Percentiles rank a stretch among this genome's conserved stretches.
Evolutionary conservation across 2,888 invertebrate species (phyloP).

Genomic region (Craniophora ligustri): DNA sequence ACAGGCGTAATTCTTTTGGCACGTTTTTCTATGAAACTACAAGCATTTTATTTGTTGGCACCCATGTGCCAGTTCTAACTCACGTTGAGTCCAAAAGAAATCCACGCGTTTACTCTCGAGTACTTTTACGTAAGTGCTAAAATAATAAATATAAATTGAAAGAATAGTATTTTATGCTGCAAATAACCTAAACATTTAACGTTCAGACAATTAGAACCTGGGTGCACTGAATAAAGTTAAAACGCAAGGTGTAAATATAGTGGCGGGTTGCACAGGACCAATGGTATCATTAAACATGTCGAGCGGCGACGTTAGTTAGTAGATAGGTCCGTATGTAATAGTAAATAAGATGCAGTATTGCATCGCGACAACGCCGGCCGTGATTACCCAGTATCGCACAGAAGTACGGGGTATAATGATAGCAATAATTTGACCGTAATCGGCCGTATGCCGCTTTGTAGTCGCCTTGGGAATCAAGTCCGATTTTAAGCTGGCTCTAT

Average conservation of each 20-base stretch:
- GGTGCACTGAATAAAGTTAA: slow-evolving; percentile 33
- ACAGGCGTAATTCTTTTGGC: slow-evolving; percentile 13
- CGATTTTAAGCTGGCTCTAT: slow-evolving; percentile 83
- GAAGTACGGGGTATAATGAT: slow-evolving; percentile 80
- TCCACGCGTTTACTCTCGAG: slow-evolving; percentile 3
- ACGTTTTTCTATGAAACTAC: slow-evolving; percentile 2
- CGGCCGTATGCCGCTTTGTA: slow-evolving; percentile 82
- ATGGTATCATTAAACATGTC: slow-evolving; percentile 46
- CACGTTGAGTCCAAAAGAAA: slow-evolving; percentile 10
- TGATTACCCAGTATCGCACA: slow-evolving; percentile 76
- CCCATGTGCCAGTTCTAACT: not conserved
- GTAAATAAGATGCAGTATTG: slow-evolving; percentile 72
- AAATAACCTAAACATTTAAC: slow-evolving; percentile 20
- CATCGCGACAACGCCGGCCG: slow-evolving; percentile 66
- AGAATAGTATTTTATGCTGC: slow-evolving; percentile 18
- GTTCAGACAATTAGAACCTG: slow-evolving; percentile 21
- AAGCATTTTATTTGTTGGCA: slow-evolving; percentile 12
- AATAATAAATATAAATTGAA: too few species aligned
- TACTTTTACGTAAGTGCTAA: too few species aligned
- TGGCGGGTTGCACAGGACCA: slow-evolving; percentile 33
- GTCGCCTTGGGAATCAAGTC: slow-evolving; percentile 82
- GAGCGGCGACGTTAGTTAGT: slow-evolving; percentile 33
- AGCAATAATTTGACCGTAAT: slow-evolving; percentile 87
- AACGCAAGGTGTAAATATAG: slow-evolving; percentile 46
- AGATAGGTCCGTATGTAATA: slow-evolving; percentile 53